A percentile compares a stretch with the other conserved stretches of the same genome.
phyloP scores from a whole-genome alignment of 2,113 vertebrate species.

The Thalassarche chlororhynchos region DNA sequence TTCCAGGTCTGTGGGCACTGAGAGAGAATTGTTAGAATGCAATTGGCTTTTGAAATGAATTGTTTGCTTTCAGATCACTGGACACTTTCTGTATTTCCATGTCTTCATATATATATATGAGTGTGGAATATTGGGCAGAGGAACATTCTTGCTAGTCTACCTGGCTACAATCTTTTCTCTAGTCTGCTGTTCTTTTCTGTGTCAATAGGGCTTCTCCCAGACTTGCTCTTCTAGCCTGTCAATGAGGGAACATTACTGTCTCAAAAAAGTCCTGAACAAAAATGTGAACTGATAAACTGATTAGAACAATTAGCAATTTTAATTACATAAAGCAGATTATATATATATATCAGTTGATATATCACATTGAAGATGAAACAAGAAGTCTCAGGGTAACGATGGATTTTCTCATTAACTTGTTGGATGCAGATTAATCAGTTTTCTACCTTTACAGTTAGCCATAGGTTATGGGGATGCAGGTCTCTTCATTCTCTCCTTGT shows the following conservation, averaged over 20 bases:
- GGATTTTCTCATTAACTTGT: not conserved
- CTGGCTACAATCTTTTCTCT: not conserved
- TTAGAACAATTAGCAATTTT: constrained; percentile 1
- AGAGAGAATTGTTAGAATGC: not conserved
- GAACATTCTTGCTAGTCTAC: not conserved
- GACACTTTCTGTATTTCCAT: not conserved
- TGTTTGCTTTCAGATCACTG: not conserved
- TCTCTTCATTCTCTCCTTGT: not conserved
- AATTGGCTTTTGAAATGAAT: not conserved
- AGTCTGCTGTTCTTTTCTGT: not conserved
- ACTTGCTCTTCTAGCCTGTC: not conserved
- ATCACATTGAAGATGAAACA: not conserved
- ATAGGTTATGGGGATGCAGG: not conserved
- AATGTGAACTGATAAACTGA: not conserved
- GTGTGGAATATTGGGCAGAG: not conserved
- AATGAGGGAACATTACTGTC: not conserved
- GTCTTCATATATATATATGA: not conserved
- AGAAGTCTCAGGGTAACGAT: not conserved
- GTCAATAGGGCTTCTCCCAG: not conserved
- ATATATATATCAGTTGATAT: not conserved
- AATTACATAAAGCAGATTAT: constrained; percentile 15
- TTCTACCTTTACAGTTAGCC: not conserved
- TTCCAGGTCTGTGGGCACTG: not conserved
- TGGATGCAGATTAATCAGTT: not conserved
- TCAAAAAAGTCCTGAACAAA: not conserved